phyloP scores from a whole-genome alignment of 2,797 vertebrate genomes.

The Rhynchonycteris naso region DNA sequence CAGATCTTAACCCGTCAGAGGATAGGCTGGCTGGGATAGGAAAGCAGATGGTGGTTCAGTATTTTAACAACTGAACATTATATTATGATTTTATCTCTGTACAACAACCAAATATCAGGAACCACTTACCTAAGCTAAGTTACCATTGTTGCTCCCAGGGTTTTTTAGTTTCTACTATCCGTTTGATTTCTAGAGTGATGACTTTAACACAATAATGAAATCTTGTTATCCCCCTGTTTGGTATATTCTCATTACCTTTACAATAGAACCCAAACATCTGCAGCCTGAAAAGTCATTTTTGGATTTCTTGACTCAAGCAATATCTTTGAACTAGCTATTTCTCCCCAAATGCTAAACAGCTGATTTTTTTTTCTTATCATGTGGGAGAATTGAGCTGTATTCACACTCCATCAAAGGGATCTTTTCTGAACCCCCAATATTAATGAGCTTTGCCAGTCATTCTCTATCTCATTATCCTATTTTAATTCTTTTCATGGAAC shows the following conservation, averaged over 20 bases:
- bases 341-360: neutral
- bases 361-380: neutral
- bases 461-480: neutral
- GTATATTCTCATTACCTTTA: neutral
- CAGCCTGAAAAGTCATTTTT: neutral
- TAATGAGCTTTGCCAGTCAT: neutral
- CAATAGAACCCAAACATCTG: neutral
- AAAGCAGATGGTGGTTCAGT: neutral
- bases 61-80: neutral
- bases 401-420: neutral
- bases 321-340: neutral
- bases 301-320: neutral
- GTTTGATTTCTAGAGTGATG: neutral
- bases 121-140: neutral
- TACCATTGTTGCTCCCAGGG: neutral
- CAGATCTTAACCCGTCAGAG: neutral
- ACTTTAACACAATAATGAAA: neutral
- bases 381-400: neutral
- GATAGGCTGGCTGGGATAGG: neutral
- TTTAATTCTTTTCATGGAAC: neutral
- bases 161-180: neutral
- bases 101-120: neutral
- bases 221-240: neutral
- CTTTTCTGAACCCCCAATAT: neutral
- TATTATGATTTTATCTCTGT: neutral